These are phyloP conservation scores for Hemicentrotus pulcherrimus DNA, from an alignment of 35 echinoderm and acorn worm species.

Conservation along the genomic window DNA sequence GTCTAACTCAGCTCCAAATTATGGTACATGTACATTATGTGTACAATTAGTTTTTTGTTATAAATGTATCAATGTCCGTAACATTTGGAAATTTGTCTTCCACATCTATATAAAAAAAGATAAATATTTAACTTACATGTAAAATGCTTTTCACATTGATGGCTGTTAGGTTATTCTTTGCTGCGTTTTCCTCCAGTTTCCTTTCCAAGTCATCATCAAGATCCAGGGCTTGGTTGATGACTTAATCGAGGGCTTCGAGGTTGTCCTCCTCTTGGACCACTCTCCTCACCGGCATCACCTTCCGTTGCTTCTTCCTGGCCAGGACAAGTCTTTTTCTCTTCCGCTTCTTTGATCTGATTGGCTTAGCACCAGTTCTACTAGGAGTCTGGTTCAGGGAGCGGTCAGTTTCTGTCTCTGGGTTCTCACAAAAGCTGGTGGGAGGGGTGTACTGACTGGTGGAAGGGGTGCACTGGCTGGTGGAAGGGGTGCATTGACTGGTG, in stretches of 20 bases:
- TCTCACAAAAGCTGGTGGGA: background rate
- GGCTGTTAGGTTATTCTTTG: conserved; percentile 89
- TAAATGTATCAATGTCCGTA: no score
- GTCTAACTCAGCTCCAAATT: no score
- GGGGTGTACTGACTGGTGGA: background rate
- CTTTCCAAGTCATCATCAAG: conserved; percentile 77
- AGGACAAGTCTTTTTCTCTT: background rate
- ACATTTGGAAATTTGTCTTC: no score
- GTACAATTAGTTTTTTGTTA: no score
- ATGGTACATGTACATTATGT: no score
- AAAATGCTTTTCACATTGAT: conserved; percentile 95
- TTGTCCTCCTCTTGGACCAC: background rate
- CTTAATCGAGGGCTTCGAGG: conserved; percentile 6
- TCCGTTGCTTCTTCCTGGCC: conserved; percentile 13
- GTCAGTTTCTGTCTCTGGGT: background rate
- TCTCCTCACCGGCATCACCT: conserved; percentile 15
- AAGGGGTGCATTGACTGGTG: background rate
- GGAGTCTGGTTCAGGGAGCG: background rate
- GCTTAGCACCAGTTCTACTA: background rate
- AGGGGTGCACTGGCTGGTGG: background rate
- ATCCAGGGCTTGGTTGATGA: conserved; percentile 33
- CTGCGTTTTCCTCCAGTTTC: conserved; percentile 82
- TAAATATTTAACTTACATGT: conserved; percentile 77
- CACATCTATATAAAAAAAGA: no score
- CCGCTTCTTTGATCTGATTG: background rate